These are phyloP conservation scores for Montipora foliosa DNA, from an alignment of 64 coral and sea anemone genomes.

Conservation along the genomic window DNA sequence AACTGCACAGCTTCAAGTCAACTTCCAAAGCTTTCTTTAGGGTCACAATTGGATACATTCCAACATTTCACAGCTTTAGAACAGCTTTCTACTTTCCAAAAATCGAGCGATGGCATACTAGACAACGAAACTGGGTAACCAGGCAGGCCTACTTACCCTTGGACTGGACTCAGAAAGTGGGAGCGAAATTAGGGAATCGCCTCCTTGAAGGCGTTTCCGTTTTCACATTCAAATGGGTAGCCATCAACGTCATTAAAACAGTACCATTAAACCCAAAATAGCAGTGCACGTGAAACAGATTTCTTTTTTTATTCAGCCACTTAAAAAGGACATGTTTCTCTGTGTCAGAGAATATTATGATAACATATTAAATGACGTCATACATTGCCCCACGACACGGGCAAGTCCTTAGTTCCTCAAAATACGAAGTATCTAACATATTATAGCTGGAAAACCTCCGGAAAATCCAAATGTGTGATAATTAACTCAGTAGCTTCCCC, in stretches of 20 bases:
- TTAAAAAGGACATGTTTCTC: neutral
- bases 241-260: neutral
- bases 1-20: constrained; percentile 43
- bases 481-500: neutral
- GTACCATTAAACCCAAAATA: neutral
- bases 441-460: neutral
- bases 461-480: neutral
- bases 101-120: constrained; percentile 12
- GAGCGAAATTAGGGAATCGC: constrained; percentile 9
- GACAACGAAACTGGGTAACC: constrained; percentile 6
- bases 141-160: neutral
- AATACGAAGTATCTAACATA: neutral
- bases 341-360: neutral
- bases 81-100: neutral
- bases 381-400: neutral
- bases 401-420: neutral
- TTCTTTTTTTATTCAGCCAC: neutral
- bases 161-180: constrained; percentile 7
- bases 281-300: neutral
- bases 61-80: neutral
- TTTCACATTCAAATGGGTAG: neutral
- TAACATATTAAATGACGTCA: neutral
- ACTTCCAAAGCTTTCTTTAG: constrained; percentile 35
- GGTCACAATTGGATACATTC: constrained; percentile 48
- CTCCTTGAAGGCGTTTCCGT: neutral